Evolutionary conservation across 2,113 vertebrate species (phyloP), one percentile per base, ranked within the genome.

Genomic region (Turnix velox): DNA sequence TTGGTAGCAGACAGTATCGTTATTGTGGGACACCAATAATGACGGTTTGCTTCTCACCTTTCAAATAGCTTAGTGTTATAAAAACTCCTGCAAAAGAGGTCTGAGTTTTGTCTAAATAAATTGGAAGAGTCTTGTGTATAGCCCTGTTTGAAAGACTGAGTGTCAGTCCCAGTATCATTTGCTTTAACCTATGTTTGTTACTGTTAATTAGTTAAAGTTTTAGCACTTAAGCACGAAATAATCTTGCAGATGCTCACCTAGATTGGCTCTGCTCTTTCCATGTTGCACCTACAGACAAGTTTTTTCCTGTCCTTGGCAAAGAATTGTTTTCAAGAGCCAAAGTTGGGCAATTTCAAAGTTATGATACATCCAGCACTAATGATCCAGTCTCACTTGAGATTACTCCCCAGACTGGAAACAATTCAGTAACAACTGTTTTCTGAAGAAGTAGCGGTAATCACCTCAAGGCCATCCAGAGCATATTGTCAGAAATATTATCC

Each of bases 361-460:
- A 66, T 72, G 66, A 65, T 84, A 91, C 46, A 92, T 65, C 74
- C 66, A 91, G 37, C 30, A 9, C 66, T 91, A 91, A 84, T 2
- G 0, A 89, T 83, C 62, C 46, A 46, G 59, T 82, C 42, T 79
- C 1, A 0, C 61, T 90, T 92, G 69, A 54, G 69, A 17, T 93
- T 81, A 69, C 88, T 95, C 92, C 89, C 89, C 77, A 45, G 24
- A 40, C 46, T 76, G 62, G 86, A 92, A 94, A 87, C 78, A 89
- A 55, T 96, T 94, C 52, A 59, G 51, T 74, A 90, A 84, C 92
- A 96, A 93, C 88, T 92, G 78, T 92, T 96, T 94, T 92, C 49
- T 80, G 88, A 94, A 88, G 49, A 25, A 80, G 23, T 22, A 73
- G 77, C 54, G 54, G 74, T 59, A 85, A 91, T 92, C 74, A 87